phyloP scores from a whole-genome alignment of 2,113 vertebrate genomes.

The Passer montanus region DNA sequence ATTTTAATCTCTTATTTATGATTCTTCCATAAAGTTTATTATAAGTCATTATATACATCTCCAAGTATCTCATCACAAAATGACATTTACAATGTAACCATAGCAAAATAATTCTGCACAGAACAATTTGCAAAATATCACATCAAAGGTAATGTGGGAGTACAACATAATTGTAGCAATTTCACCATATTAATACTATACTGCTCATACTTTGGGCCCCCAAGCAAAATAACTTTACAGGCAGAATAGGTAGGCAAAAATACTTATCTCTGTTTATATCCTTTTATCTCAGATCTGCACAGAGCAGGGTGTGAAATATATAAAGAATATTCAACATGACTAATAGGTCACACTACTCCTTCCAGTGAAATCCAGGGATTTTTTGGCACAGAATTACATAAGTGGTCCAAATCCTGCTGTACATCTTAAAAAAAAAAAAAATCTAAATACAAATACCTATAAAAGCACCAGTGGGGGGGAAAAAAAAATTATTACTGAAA shows the following conservation, averaged over 20 bases:
- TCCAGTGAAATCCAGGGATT: not conserved
- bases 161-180: slow-evolving; percentile 62
- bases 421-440: not conserved
- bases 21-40: slow-evolving; percentile 60
- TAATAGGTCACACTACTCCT: not conserved
- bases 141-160: slow-evolving; percentile 53
- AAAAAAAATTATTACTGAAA: not conserved
- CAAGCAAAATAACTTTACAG: slow-evolving; percentile 50
- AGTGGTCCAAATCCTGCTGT: not conserved
- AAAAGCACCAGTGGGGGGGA: not conserved
- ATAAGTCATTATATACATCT: slow-evolving; percentile 48
- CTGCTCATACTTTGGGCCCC: slow-evolving; percentile 16
- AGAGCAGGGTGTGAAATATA: not conserved
- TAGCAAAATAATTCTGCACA: slow-evolving; percentile 59
- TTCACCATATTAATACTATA: slow-evolving; percentile 61
- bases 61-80: slow-evolving; percentile 30
- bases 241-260: slow-evolving; percentile 30
- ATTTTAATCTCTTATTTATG: slow-evolving; percentile 55
- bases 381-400: not conserved
- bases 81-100: slow-evolving; percentile 41
- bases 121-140: slow-evolving; percentile 57
- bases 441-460: not conserved
- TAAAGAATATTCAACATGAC: not conserved
- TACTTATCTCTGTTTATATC: slow-evolving; percentile 11
- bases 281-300: slow-evolving; percentile 17